Conservation (phyloP, 1,140 invertebrate genomes). For the Caenorhabditis brenneri region DNA sequence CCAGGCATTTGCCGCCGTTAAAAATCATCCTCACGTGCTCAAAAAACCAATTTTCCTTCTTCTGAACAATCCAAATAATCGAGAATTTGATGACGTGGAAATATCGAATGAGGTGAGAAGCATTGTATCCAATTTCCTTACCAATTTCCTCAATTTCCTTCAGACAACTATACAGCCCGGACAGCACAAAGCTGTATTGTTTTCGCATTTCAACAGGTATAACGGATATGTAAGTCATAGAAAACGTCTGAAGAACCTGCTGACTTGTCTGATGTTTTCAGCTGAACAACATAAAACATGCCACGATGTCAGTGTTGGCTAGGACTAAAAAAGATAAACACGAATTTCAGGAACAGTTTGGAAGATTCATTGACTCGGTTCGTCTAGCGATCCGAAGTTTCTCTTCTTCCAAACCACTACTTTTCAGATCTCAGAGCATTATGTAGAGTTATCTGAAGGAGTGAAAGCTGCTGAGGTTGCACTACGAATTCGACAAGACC, state of each 20-base stretch:
- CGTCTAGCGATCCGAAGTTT: neutral
- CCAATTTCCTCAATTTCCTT: neutral
- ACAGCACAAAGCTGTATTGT: neutral
- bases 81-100: slow-evolving; percentile 45
- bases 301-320: neutral
- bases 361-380: neutral
- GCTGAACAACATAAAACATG: slow-evolving; percentile 5
- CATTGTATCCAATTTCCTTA: neutral
- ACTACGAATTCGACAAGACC: neutral
- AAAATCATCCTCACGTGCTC: neutral
- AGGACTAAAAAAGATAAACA: neutral
- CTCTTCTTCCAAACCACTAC: neutral
- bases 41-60: slow-evolving; percentile 45
- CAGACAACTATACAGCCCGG: neutral
- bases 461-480: neutral
- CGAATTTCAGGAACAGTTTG: slow-evolving; percentile 6
- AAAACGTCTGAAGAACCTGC: no score
- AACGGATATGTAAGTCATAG: slow-evolving; percentile 18
- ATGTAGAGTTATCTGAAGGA: slow-evolving; percentile 7
- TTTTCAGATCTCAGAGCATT: neutral
- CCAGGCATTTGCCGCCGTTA: neutral
- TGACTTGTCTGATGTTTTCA: neutral
- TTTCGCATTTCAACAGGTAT: neutral
- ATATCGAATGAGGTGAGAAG: slow-evolving; percentile 15
- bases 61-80: slow-evolving; percentile 37